Base-by-base conservation (phyloP, 1,140 invertebrate genomes). In the Drosophila jambulina region DNA sequence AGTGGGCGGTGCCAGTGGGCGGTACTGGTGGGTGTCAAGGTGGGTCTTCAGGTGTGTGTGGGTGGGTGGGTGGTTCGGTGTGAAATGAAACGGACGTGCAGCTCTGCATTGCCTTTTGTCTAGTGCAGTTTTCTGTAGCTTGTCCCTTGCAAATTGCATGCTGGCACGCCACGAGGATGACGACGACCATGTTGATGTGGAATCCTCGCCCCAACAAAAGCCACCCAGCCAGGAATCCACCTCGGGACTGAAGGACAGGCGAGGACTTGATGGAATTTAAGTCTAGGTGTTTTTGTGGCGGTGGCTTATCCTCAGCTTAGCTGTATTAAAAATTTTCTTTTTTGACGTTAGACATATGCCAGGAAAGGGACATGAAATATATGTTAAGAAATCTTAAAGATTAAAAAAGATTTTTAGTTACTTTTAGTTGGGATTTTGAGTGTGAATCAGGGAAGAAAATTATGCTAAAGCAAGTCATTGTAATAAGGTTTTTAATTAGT, bases 141-240 rank as follows among this genome's bases (percentile, higher is more conserved):
- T 45, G 40, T 57, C 57, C 58, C 54, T 79, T 79, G 60, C 67
- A 79, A 79, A 79, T 79, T 79, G 77, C 77, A 79, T 79, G 68
- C 77, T 56, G 49, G 76, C 77, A 79, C 77, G 77, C 77, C 76
- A 79, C 51, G 23, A 64, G 54, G 54, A 78, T 71, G 75, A 70
- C 75, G 64, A 69, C 75, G 42, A 78, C 54, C 54, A 76, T 56
- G 32, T 57, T 77, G 75, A 77, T 57, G 74, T 27, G 69, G 63
- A 70, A 70, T 68, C 67, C 56, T 68, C n/a, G n/a, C n/a, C 38
- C 42, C 27, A 27, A 17, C 36, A 45, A 29, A 67, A 17, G 43
- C 40, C 21, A 56, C 23, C 54, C 25, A 17, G 8, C 27, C 25
- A 21, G 17, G 27, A 15, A 21, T 17, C 38, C 19, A 56, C 13